phyloP scores from a whole-genome alignment of 2,797 vertebrate species.

The Ataeniobius toweri region DNA sequence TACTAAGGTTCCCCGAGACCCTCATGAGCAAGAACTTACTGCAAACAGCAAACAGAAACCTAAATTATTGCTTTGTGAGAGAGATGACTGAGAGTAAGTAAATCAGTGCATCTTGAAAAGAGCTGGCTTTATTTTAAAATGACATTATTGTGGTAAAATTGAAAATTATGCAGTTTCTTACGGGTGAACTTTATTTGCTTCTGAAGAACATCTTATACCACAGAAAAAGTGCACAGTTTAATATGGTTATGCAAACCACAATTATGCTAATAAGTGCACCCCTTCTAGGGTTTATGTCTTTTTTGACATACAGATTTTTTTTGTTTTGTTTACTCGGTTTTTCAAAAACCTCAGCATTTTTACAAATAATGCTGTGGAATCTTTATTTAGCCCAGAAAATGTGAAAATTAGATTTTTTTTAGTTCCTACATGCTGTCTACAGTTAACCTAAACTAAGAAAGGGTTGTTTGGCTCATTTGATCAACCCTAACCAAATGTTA shows the following conservation, averaged over 20 bases:
- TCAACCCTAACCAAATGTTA: neutral
- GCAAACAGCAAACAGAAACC: neutral
- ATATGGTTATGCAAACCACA: neutral
- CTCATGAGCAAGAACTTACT: neutral
- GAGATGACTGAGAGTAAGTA: neutral
- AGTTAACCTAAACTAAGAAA: neutral
- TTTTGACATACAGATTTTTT: neutral
- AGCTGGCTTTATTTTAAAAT: neutral
- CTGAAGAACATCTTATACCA: neutral
- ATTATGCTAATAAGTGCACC: neutral
- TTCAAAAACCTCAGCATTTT: neutral
- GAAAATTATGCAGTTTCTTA: constrained; percentile 1
- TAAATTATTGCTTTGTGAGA: neutral
- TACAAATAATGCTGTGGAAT: neutral
- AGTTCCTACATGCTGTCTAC: neutral
- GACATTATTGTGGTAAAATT: neutral
- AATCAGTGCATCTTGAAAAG: neutral
- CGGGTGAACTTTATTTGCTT: neutral
- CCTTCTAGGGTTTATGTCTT: neutral
- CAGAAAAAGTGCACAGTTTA: neutral
- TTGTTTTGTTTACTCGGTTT: neutral
- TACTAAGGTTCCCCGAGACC: neutral
- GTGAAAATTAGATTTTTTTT: neutral
- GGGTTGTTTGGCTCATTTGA: neutral
- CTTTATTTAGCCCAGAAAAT: too few species aligned